Evolutionary conservation across 2,888 invertebrate species (phyloP).

Genomic region (Merodon equestris): DNA sequence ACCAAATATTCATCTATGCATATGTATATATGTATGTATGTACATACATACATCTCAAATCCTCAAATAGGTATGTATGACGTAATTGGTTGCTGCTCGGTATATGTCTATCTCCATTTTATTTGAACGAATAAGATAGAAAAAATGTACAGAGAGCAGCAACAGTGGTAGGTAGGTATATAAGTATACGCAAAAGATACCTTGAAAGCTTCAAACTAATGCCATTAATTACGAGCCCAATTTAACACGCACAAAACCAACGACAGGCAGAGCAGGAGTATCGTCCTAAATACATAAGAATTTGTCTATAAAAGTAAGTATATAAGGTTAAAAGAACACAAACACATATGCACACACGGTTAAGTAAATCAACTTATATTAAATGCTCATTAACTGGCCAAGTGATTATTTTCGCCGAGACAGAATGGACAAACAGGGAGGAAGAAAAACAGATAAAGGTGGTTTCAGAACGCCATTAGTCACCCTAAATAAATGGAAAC

Average conservation of each 20-base stretch:
- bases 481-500: slow-evolving; percentile 69
- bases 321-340: background rate
- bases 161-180: slow-evolving; percentile 1
- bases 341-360: slow-evolving; percentile 38
- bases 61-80: too few species aligned
- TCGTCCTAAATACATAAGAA: background rate
- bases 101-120: slow-evolving; percentile 23
- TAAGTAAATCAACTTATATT: slow-evolving; percentile 69
- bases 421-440: slow-evolving; percentile 37
- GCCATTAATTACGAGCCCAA: slow-evolving; percentile 71
- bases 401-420: slow-evolving; percentile 59
- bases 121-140: slow-evolving; percentile 5
- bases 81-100: too few species aligned
- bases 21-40: background rate
- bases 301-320: too few species aligned
- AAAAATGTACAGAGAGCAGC: background rate
- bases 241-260: slow-evolving; percentile 70
- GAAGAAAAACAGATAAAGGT: slow-evolving; percentile 20
- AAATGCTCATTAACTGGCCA: slow-evolving; percentile 70
- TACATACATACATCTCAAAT: background rate
- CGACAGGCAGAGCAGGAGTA: background rate
- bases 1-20: slow-evolving; percentile 39
- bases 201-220: slow-evolving; percentile 59
- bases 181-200: slow-evolving; percentile 1
- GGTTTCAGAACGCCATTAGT: slow-evolving; percentile 59